Evolutionary conservation across 2,797 vertebrate genomes (phyloP).

Genomic region (Botia almorhae): DNA sequence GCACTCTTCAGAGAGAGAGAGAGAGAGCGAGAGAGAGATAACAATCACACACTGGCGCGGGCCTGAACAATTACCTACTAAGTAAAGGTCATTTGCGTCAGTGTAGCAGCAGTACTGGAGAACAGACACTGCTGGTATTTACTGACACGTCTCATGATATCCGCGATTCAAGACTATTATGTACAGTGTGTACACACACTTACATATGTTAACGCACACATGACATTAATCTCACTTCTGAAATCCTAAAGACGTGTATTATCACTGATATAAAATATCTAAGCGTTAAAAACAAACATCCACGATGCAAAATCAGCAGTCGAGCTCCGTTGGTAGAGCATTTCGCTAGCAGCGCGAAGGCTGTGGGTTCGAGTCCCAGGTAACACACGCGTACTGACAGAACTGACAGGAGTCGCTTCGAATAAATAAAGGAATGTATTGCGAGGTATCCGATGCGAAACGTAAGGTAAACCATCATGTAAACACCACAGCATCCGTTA

Average conservation of each 20-base stretch:
- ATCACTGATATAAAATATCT: not conserved
- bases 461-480: not conserved
- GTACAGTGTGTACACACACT: not conserved
- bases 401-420: too few relatives aligned
- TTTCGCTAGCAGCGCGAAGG: too few relatives aligned
- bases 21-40: conserved; percentile 49
- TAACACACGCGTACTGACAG: too few relatives aligned
- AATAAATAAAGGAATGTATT: too few relatives aligned
- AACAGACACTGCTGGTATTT: conserved; percentile 42
- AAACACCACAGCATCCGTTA: not conserved
- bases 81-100: conserved; percentile 88
- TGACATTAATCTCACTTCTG: not conserved
- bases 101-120: conserved; percentile 47
- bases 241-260: not conserved
- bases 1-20: conserved; percentile 86
- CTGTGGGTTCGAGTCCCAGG: too few relatives aligned
- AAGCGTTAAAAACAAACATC: too few relatives aligned
- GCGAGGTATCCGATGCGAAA: not conserved
- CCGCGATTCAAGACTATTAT: conserved; percentile 14
- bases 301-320: too few relatives aligned
- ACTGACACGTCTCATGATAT: conserved; percentile 40
- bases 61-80: conserved; percentile 85
- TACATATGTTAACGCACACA: not conserved
- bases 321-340: too few relatives aligned
- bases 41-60: conserved; percentile 75